A percentile compares a stretch with the other conserved stretches of the same genome.
phyloP scores from a whole-genome alignment of 2,113 vertebrate genomes.

The Anarhynchus alexandrinus region DNA sequence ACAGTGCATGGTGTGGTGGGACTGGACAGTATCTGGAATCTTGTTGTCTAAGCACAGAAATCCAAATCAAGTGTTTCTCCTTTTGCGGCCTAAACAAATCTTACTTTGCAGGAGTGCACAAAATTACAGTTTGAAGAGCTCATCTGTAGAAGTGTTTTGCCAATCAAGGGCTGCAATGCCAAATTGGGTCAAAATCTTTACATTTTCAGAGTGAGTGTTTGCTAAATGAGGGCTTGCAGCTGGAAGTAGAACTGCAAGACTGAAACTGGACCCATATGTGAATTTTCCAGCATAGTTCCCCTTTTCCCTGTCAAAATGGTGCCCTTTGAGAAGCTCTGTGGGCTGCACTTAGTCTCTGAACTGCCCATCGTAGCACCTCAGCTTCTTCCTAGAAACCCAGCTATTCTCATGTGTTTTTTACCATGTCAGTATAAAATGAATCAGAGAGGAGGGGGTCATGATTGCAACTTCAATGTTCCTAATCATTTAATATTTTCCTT shows the following conservation, averaged over 20 bases:
- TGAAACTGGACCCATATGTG: not conserved
- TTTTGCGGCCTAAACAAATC: not conserved
- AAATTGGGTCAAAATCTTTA: not conserved
- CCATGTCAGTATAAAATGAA: not conserved
- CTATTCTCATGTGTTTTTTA: not conserved
- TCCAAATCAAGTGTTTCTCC: slow-evolving; percentile 3
- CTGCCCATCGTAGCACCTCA: not conserved
- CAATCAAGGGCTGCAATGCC: not conserved
- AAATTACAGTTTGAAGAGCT: not conserved
- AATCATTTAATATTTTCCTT: not conserved
- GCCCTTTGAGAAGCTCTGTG: not conserved
- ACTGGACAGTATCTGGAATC: not conserved
- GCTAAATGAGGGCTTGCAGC: not conserved
- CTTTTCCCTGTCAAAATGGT: not conserved
- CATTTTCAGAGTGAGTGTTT: not conserved
- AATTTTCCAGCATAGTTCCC: not conserved
- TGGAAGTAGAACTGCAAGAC: not conserved
- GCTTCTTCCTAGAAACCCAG: not conserved
- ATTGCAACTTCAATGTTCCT: not conserved
- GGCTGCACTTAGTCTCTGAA: not conserved
- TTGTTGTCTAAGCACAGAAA: not conserved
- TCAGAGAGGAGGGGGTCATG: not conserved
- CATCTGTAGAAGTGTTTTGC: slow-evolving; percentile 19
- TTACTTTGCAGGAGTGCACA: slow-evolving; percentile 5
- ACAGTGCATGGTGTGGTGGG: not conserved